Conservation (phyloP, 2,113 vertebrate genomes). For the Columba janthina region DNA sequence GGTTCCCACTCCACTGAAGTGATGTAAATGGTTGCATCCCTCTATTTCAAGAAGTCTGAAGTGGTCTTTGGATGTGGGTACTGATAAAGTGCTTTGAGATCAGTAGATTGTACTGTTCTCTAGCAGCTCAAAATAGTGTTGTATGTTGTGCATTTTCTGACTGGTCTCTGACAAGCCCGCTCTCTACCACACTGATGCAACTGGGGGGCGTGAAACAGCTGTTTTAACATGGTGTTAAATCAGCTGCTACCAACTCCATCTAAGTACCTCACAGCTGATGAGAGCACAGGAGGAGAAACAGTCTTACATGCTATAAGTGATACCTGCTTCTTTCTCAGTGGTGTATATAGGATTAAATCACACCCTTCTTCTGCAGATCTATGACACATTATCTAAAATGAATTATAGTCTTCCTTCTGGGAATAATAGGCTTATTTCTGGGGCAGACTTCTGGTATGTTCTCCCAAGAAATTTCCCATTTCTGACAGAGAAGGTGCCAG, state of each 20-base stretch:
- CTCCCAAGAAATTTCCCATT: background rate
- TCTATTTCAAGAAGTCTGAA: background rate
- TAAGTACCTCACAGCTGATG: background rate
- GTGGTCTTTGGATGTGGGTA: background rate
- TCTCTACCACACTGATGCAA: background rate
- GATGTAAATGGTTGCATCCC: background rate
- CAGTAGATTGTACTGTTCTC: background rate
- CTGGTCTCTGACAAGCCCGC: rapidly evolving
- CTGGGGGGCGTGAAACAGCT: background rate
- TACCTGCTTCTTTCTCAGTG: background rate
- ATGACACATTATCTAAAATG: background rate
- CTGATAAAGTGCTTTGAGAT: background rate
- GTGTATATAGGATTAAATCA: background rate
- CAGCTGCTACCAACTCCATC: background rate
- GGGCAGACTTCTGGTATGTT: background rate
- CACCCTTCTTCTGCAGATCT: background rate
- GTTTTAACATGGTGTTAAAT: background rate
- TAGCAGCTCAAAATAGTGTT: background rate
- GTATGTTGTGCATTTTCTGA: background rate
- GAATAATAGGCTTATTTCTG: background rate
- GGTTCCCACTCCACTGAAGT: background rate
- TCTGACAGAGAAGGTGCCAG: background rate
- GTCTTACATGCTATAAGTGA: rapidly evolving
- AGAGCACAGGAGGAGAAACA: background rate
- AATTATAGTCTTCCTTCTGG: background rate